Conservation (phyloP, 2,797 vertebrate genomes). For the Sebastolobus altivelis region DNA sequence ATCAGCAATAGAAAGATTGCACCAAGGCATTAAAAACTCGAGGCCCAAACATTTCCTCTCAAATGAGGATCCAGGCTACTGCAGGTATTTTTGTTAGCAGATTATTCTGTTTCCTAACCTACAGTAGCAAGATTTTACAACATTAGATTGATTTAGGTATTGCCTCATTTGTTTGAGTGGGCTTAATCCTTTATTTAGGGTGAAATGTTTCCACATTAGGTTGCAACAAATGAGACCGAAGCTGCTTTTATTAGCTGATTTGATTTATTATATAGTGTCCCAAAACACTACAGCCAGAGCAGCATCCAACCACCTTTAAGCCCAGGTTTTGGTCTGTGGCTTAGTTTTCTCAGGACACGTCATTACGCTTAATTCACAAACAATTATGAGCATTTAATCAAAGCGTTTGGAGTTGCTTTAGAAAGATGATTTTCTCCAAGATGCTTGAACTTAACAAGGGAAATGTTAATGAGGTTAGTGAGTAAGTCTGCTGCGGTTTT, state of each 20-base stretch:
- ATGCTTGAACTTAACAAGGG: conserved; percentile 78
- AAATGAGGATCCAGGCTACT: neutral
- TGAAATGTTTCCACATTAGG: conserved; percentile 32
- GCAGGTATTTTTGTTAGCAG: conserved; percentile 6
- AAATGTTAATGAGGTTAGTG: conserved; percentile 82
- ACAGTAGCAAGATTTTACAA: conserved; percentile 18
- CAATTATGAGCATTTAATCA: conserved; percentile 65
- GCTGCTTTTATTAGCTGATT: conserved; percentile 30
- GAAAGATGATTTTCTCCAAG: conserved; percentile 74
- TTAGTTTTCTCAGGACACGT: conserved; percentile 31
- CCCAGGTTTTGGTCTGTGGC: conserved; percentile 10
- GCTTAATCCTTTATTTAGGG: conserved; percentile 33
- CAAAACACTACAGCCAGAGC: conserved; percentile 7
- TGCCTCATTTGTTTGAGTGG: conserved; percentile 29
- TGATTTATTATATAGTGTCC: conserved; percentile 22
- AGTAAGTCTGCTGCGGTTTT: conserved; percentile 64
- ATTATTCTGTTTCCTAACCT: conserved; percentile 16
- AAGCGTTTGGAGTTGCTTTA: conserved; percentile 65
- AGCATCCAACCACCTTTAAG: conserved; percentile 16
- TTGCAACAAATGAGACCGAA: conserved; percentile 20
- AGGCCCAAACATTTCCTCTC: conserved; percentile 28
- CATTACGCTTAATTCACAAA: conserved; percentile 44
- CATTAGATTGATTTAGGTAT: conserved; percentile 22
- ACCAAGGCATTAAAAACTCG: conserved; percentile 27
- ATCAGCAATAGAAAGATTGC: conserved; percentile 51